A percentile compares a stretch with the other conserved stretches of the same genome.
Evolutionary conservation across 2,888 invertebrate species (phyloP).

Genomic region (Oscheius sp.): DNA sequence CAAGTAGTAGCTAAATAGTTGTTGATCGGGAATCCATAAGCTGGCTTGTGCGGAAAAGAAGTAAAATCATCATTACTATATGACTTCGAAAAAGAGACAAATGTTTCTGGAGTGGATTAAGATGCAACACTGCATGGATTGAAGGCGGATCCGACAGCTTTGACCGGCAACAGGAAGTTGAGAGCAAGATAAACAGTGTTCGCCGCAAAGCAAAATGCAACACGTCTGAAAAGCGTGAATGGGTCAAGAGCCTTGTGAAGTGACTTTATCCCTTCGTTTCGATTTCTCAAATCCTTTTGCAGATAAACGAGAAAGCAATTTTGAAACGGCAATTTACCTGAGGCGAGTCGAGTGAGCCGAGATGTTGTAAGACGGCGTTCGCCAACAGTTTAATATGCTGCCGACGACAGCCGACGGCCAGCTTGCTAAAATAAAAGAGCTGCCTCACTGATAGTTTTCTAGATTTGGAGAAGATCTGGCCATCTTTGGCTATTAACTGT

Average conservation of each 20-base stretch:
- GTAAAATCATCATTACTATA: neutral
- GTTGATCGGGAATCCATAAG: neutral
- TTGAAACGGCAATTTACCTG: constrained; percentile 34
- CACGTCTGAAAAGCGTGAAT: constrained; percentile 8
- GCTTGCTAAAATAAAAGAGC: constrained; percentile 36
- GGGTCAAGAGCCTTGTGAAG: neutral
- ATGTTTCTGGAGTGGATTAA: neutral
- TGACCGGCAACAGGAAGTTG: constrained; percentile 32
- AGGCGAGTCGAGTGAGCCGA: constrained; percentile 34
- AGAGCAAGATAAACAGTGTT: constrained; percentile 34
- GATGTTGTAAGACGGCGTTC: constrained; percentile 34
- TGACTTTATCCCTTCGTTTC: neutral
- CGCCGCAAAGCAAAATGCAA: constrained; percentile 19
- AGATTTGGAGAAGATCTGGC: too few species aligned
- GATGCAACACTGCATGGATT: neutral
- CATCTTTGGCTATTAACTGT: too few species aligned
- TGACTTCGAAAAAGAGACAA: neutral
- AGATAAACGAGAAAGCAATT: neutral
- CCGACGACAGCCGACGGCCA: constrained; percentile 36
- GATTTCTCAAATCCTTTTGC: too few species aligned
- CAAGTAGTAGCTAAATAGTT: constrained; percentile 5
- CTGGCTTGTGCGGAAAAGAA: neutral
- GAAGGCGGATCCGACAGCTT: constrained; percentile 29
- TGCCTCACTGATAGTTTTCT: neutral
- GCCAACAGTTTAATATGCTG: constrained; percentile 37